Evolutionary conservation across 2,797 vertebrate genomes (phyloP).

Genomic region (Potorous gilbertii): DNA sequence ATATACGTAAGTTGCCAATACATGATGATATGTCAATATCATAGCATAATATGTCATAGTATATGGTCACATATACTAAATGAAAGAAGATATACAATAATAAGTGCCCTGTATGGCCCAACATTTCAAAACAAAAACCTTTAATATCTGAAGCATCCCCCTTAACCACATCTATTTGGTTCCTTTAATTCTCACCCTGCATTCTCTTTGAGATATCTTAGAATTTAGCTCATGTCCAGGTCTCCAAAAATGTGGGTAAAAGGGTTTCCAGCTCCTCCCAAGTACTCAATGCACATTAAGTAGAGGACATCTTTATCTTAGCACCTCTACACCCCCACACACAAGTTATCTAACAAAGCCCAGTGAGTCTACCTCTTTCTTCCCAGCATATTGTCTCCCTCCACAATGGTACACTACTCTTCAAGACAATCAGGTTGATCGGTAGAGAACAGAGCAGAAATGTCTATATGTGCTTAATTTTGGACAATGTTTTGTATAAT

Average conservation of each 20-base stretch:
- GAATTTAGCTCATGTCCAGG: background rate
- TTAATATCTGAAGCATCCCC: background rate
- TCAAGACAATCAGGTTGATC: background rate
- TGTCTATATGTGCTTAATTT: conserved; percentile 13
- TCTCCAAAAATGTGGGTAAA: background rate
- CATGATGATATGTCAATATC: background rate
- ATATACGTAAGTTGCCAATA: background rate
- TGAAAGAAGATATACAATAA: background rate
- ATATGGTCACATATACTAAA: background rate
- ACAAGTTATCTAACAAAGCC: background rate
- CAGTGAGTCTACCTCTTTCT: background rate
- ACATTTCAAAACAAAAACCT: background rate
- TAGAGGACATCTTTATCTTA: background rate
- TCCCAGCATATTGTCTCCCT: background rate
- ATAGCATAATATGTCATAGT: background rate
- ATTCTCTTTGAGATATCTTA: background rate
- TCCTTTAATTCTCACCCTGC: background rate
- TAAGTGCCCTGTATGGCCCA: background rate
- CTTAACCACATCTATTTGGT: background rate
- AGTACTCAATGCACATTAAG: background rate
- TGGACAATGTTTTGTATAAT: background rate
- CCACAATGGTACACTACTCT: background rate
- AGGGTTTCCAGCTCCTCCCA: background rate
- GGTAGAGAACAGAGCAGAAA: background rate
- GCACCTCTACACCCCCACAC: background rate